A percentile compares a stretch with the other conserved stretches of the same genome.
Conservation (phyloP, 2,888 invertebrate species). For the Synergus umbraculus region DNA sequence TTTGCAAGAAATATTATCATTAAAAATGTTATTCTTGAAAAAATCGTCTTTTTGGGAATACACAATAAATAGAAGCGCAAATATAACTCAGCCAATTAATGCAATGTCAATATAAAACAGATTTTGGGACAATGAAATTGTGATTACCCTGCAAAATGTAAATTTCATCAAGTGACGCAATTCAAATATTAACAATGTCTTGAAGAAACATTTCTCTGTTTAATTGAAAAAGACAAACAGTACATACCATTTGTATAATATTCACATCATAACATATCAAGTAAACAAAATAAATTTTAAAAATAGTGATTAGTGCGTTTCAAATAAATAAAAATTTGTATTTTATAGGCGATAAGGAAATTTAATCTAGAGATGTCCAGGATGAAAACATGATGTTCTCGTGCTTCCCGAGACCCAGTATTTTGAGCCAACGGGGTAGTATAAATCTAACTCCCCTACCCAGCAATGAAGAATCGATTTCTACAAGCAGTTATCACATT, state of each 20-base stretch:
- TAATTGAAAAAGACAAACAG: not conserved
- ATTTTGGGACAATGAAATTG: not conserved
- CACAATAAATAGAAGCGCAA: not conserved
- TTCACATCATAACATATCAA: no score
- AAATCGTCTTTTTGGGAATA: not conserved
- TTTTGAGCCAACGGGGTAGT: slow-evolving; percentile 72
- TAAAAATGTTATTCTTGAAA: no score
- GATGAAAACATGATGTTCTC: slow-evolving; percentile 69
- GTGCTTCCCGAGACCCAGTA: slow-evolving; percentile 70
- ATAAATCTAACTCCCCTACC: slow-evolving; percentile 69
- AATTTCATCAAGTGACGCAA: not conserved
- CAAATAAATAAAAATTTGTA: not conserved
- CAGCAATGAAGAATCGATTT: slow-evolving; percentile 60
- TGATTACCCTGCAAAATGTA: not conserved
- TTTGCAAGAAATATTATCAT: no score
- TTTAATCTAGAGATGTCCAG: slow-evolving; percentile 56
- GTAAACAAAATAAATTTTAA: no score
- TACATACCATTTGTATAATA: no score
- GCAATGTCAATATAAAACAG: not conserved
- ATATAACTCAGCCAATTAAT: not conserved
- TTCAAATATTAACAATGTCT: not conserved
- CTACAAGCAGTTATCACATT: slow-evolving; percentile 55
- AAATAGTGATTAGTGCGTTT: not conserved
- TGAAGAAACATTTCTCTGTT: not conserved
- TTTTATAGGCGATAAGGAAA: slow-evolving; percentile 51